A percentile compares a stretch with the other conserved stretches of the same genome.
phyloP scores from a whole-genome alignment of 2,888 invertebrate species.

The Nomada flava region DNA sequence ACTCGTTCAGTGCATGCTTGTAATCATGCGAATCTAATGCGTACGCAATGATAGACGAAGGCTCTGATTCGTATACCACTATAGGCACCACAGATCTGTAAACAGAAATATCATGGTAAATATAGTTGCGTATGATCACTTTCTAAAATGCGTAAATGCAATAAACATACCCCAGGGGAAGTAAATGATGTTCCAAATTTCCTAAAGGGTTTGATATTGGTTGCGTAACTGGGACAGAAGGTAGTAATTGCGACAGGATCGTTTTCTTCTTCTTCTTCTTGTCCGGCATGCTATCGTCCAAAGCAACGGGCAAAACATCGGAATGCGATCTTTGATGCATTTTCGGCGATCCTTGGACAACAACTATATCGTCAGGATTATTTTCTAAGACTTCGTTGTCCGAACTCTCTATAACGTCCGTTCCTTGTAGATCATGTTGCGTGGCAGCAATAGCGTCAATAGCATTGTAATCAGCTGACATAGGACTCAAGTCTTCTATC shows the following conservation, averaged over 20 bases:
- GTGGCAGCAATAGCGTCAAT: conserved; percentile 77
- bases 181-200: conserved; percentile 89
- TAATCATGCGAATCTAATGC: conserved; percentile 91
- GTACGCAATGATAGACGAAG: conserved; percentile 94
- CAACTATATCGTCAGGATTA: conserved; percentile 78
- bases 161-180: conserved; percentile 85
- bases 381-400: conserved; percentile 75
- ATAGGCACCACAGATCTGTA: conserved; percentile 85
- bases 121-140: not conserved
- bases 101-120: conserved; percentile 3
- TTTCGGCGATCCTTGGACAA: conserved; percentile 78
- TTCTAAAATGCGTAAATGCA: not conserved
- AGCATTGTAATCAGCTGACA: conserved; percentile 82
- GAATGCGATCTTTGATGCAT: conserved; percentile 84
- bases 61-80: conserved; percentile 92
- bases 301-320: conserved; percentile 78
- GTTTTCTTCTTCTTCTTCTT: conserved; percentile 87
- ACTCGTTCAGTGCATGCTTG: conserved; percentile 86
- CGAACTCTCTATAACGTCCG: conserved; percentile 75
- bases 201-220: conserved; percentile 87
- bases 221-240: conserved; percentile 84
- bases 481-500: conserved; percentile 81
- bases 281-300: conserved; percentile 74
- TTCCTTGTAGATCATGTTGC: conserved; percentile 69
- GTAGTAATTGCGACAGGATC: conserved; percentile 88